Percentiles rank a stretch among this genome's conserved stretches.
Conservation (phyloP, 2,888 invertebrate species). For the Ormyrus thymus region DNA sequence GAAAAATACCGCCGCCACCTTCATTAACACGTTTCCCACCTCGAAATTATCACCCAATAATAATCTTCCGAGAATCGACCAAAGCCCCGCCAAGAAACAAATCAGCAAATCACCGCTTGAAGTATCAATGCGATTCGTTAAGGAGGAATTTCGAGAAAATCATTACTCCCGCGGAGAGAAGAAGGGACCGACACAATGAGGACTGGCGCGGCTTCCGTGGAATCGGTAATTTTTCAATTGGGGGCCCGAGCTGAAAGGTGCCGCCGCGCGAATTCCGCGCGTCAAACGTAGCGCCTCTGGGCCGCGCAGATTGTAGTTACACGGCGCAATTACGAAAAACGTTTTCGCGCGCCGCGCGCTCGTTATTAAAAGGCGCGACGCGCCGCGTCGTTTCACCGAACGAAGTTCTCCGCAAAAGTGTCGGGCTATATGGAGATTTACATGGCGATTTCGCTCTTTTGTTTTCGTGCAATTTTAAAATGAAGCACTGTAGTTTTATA, state of each 20-base stretch:
- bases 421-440: background rate
- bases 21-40: too few species aligned
- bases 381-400: background rate
- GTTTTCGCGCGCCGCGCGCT: conserved; percentile 3
- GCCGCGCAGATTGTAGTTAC: too few species aligned
- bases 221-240: conserved; percentile 37
- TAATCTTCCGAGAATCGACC: background rate
- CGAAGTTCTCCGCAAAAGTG: too few species aligned
- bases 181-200: background rate
- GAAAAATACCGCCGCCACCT: too few species aligned
- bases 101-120: background rate
- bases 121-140: background rate
- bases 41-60: background rate
- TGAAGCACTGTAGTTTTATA: too few species aligned
- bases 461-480: too few species aligned
- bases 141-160: conserved; percentile 18
- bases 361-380: conserved; percentile 34
- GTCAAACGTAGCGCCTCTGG: conserved; percentile 23
- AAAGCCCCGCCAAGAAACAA: too few species aligned
- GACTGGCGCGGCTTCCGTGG: background rate
- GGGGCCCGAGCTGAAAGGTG: background rate
- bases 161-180: background rate
- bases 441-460: too few species aligned
- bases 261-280: background rate
- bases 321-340: conserved; percentile 28